Percentiles rank a stretch among this genome's conserved stretches.
Evolutionary conservation across 2,113 vertebrate species (phyloP).

Genomic region (Atrichornis clamosus): DNA sequence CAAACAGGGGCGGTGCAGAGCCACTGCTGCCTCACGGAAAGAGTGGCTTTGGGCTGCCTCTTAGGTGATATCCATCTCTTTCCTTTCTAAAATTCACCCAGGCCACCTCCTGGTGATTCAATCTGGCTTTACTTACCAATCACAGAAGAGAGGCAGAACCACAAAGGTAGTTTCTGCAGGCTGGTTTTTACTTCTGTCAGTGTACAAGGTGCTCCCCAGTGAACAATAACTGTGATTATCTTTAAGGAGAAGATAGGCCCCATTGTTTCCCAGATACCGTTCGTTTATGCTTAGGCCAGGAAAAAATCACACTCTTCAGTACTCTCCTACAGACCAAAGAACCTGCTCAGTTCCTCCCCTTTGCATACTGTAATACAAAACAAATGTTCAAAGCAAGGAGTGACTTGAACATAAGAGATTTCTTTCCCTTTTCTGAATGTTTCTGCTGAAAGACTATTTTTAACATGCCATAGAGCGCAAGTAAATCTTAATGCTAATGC

Average conservation of each 20-base stretch:
- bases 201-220: background rate
- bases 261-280: background rate
- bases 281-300: background rate
- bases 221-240: background rate
- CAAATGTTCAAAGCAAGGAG: background rate
- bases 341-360: conserved; percentile 3
- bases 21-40: background rate
- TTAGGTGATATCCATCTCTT: background rate
- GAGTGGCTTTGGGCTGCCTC: background rate
- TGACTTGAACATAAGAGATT: background rate
- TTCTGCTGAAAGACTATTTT: conserved; percentile 7
- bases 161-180: background rate
- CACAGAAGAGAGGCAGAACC: background rate
- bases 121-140: background rate
- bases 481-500: background rate
- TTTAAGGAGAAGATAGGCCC: background rate
- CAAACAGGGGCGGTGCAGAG: background rate
- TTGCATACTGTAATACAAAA: background rate
- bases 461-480: background rate
- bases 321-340: background rate
- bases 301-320: background rate
- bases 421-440: background rate
- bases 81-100: background rate
- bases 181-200: background rate
- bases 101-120: background rate